Evolutionary conservation across 2,797 vertebrate genomes (phyloP).

Genomic region (Callimico goeldii): DNA sequence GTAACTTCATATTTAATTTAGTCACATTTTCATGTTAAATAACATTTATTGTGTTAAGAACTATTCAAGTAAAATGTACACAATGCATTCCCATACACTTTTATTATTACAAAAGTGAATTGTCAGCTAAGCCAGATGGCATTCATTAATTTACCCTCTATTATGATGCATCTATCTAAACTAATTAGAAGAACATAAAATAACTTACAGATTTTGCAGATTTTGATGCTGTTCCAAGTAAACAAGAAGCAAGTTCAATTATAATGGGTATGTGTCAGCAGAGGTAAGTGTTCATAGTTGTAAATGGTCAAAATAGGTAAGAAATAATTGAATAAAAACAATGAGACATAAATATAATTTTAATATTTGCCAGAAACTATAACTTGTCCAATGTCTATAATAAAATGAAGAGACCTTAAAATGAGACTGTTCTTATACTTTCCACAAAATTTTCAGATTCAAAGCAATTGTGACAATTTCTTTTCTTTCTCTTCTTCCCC

Average conservation of each 20-base stretch:
- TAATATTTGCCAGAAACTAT: background rate
- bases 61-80: background rate
- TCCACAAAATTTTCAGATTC: background rate
- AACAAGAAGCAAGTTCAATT: conserved; percentile 6
- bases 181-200: background rate
- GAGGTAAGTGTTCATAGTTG: background rate
- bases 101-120: background rate
- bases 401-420: background rate
- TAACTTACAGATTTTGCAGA: background rate
- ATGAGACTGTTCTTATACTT: background rate
- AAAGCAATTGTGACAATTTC: background rate
- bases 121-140: background rate
- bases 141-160: conserved; percentile 31
- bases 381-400: background rate
- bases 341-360: background rate
- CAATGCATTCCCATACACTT: background rate
- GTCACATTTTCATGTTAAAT: conserved; percentile 24
- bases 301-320: background rate
- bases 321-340: background rate
- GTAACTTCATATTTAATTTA: conserved; percentile 30
- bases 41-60: background rate
- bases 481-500: background rate
- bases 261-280: background rate
- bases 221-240: background rate
- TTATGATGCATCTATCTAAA: background rate